Percentiles rank a stretch among this genome's conserved stretches.
Evolutionary conservation across 2,797 vertebrate genomes (phyloP).

Genomic region (Melanotaenia parkinsoni): DNA sequence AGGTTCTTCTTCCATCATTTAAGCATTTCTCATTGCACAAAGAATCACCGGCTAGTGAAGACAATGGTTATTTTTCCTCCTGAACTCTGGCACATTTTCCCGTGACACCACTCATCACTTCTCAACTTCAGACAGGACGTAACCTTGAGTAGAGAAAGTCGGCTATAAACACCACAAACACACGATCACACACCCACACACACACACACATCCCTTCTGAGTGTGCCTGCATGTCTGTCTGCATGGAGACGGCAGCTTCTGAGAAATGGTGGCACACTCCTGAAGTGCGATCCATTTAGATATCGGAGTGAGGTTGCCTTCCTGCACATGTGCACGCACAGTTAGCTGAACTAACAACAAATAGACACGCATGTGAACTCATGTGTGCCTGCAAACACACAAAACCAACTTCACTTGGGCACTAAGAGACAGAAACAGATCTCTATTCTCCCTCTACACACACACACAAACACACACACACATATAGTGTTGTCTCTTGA

Average conservation of each 20-base stretch:
- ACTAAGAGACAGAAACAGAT: conserved; percentile 59
- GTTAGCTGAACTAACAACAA: conserved; percentile 40
- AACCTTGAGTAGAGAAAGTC: conserved; percentile 74
- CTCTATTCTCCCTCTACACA: conserved; percentile 22
- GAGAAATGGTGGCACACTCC: conserved; percentile 80
- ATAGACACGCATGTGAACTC: conserved; percentile 22
- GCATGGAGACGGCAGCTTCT: conserved; percentile 69
- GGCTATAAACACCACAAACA: conserved; percentile 17
- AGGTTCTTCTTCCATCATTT: conserved; percentile 67
- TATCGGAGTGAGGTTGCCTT: conserved; percentile 73
- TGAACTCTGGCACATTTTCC: conserved; percentile 40
- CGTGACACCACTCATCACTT: conserved; percentile 67
- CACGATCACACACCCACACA: neutral
- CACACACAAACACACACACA: conserved; percentile 39
- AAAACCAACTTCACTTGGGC: conserved; percentile 22
- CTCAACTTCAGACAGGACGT: conserved; percentile 71
- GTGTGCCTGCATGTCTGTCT: conserved; percentile 53
- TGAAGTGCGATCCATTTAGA: conserved; percentile 87
- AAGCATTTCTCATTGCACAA: conserved; percentile 47
- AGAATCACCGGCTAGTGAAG: conserved; percentile 47
- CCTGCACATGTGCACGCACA: conserved; percentile 22
- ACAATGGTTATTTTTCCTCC: conserved; percentile 54
- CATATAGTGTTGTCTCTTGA: conserved; percentile 65
- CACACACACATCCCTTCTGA: conserved; percentile 1
- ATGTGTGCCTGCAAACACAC: conserved; percentile 31